Evolutionary conservation across 2,797 vertebrate species (phyloP).

Genomic region (Xenentodon cancila): DNA sequence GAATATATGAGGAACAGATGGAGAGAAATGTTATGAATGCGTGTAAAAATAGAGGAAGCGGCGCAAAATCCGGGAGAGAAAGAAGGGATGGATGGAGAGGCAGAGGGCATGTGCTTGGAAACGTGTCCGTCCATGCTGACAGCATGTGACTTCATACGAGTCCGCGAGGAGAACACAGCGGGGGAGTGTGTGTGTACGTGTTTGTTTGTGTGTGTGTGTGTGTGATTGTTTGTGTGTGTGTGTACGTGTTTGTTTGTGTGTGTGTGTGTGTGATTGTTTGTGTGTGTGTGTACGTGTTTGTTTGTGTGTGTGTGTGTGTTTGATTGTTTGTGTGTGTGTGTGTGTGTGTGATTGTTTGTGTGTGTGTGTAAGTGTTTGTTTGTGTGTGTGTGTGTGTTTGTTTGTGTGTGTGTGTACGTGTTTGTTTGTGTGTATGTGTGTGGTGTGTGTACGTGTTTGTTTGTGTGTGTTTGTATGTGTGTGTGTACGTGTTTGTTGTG

Average conservation of each 20-base stretch:
- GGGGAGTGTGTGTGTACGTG: conserved; percentile 2
- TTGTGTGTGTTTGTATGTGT: too few relatives aligned
- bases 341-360: not conserved
- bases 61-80: not conserved
- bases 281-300: not conserved
- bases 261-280: too few relatives aligned
- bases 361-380: too few relatives aligned
- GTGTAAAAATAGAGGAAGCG: not conserved
- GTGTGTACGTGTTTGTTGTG: too few relatives aligned
- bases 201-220: conserved; percentile 1
- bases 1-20: not conserved
- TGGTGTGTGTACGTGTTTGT: not conserved
- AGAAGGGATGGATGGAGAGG: conserved; percentile 2
- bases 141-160: conserved; percentile 54
- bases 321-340: not conserved
- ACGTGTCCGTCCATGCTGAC: conserved; percentile 57
- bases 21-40: not conserved
- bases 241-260: too few relatives aligned
- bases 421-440: too few relatives aligned
- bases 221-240: not conserved
- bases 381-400: too few relatives aligned
- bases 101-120: conserved; percentile 54
- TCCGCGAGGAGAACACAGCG: conserved; percentile 25
- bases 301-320: too few relatives aligned
- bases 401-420: not conserved